A percentile compares a stretch with the other conserved stretches of the same genome.
Conservation (phyloP, 2,113 vertebrate species). For the Erpornis zantholeuca region DNA sequence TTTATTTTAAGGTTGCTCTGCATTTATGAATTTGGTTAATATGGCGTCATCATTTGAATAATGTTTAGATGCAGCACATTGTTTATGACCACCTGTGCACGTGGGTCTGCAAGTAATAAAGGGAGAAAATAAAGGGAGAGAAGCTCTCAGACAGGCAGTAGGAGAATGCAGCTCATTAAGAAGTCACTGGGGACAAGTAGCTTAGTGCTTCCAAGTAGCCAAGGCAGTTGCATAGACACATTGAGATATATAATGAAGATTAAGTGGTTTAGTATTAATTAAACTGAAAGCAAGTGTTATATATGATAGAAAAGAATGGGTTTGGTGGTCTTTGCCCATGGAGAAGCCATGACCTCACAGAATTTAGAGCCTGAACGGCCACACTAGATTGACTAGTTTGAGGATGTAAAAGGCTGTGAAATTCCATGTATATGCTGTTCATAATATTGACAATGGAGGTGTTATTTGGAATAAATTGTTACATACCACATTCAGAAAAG, state of each 20-base stretch:
- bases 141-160: not conserved
- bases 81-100: not conserved
- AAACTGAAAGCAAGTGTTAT: not conserved
- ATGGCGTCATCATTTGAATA: not conserved
- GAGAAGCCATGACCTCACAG: not conserved
- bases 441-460: not conserved
- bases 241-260: conserved; percentile 8
- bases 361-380: not conserved
- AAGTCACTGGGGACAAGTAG: not conserved
- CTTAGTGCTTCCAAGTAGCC: conserved; percentile 7
- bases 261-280: not conserved
- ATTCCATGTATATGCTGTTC: not conserved
- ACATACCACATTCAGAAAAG: not conserved
- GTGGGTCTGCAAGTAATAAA: not conserved
- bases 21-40: not conserved
- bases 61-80: not conserved
- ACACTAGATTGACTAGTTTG: not conserved
- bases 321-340: not conserved
- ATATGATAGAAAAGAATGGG: not conserved
- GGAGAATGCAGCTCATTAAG: conserved; percentile 27
- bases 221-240: not conserved
- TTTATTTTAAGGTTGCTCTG: not conserved
- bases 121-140: not conserved
- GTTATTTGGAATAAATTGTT: not conserved
- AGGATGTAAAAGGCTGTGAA: not conserved